phyloP scores from a whole-genome alignment of 2,797 vertebrate species.

The Falco berigora region DNA sequence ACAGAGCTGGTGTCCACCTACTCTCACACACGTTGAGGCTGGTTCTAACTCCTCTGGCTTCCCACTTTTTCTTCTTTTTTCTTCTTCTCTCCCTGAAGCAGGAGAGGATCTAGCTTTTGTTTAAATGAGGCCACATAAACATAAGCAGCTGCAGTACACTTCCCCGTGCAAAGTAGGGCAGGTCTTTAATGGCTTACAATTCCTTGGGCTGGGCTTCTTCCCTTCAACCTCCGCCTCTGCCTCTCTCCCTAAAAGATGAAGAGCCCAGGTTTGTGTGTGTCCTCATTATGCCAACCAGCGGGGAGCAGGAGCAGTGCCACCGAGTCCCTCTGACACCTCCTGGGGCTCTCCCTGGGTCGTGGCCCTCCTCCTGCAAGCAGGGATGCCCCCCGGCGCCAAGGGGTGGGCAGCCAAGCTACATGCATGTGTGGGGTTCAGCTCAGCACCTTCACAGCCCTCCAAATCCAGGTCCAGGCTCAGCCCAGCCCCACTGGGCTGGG shows the following conservation, averaged over 20 bases:
- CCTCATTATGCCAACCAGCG: background rate
- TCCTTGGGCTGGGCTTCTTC: background rate
- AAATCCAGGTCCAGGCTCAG: background rate
- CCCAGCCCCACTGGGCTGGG: fast-evolving
- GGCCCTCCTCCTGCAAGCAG: background rate
- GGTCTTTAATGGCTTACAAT: background rate
- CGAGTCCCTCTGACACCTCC: background rate
- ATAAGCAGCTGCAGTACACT: background rate
- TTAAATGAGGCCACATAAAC: background rate
- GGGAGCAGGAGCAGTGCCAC: background rate
- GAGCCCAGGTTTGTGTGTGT: background rate
- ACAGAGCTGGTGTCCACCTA: background rate
- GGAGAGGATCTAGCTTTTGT: background rate
- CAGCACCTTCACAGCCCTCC: background rate
- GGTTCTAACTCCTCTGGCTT: slow-evolving; percentile 13
- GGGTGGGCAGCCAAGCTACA: too few relatives aligned
- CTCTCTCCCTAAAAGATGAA: background rate
- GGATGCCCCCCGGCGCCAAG: background rate
- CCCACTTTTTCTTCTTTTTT: slow-evolving; percentile 4
- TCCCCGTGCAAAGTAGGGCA: background rate
- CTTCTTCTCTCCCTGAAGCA: background rate
- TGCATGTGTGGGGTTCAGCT: background rate
- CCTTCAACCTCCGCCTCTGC: background rate
- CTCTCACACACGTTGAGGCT: background rate
- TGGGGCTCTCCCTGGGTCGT: background rate